phyloP scores from a whole-genome alignment of 2,113 vertebrate genomes.

The Leptosomus discolor region DNA sequence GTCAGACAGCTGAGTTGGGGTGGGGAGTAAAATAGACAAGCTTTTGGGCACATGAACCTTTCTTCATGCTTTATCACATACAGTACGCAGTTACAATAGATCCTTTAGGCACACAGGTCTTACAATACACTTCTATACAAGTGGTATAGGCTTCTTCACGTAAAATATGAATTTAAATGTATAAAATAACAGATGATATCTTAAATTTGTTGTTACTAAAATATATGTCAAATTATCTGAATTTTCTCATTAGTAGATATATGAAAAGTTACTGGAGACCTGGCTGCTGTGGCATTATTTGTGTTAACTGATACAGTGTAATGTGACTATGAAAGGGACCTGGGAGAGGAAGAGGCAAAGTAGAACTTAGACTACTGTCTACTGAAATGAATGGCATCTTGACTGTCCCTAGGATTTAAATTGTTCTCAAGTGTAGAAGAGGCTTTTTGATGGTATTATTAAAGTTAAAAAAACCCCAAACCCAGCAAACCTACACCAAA shows the following conservation, averaged over 20 bases:
- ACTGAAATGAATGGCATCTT: neutral
- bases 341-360: neutral
- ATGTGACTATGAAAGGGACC: neutral
- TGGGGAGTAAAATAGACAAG: neutral
- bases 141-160: neutral
- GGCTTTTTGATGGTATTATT: neutral
- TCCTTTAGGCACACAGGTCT: rapidly evolving
- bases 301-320: neutral
- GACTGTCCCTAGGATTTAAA: neutral
- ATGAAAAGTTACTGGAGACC: neutral
- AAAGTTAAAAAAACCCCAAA: neutral
- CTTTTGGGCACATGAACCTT: neutral
- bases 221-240: neutral
- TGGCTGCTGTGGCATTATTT: neutral
- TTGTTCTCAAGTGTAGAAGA: neutral
- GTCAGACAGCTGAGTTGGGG: neutral
- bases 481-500: neutral
- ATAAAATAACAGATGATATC: neutral
- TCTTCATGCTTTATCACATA: neutral
- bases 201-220: neutral
- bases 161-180: neutral
- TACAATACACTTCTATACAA: neutral
- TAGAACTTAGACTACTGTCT: neutral
- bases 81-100: neutral
- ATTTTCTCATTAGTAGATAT: neutral